These are phyloP conservation scores for Chaetophractus vellerosus DNA, from an alignment of 2,797 vertebrate species.

Conservation along the genomic window DNA sequence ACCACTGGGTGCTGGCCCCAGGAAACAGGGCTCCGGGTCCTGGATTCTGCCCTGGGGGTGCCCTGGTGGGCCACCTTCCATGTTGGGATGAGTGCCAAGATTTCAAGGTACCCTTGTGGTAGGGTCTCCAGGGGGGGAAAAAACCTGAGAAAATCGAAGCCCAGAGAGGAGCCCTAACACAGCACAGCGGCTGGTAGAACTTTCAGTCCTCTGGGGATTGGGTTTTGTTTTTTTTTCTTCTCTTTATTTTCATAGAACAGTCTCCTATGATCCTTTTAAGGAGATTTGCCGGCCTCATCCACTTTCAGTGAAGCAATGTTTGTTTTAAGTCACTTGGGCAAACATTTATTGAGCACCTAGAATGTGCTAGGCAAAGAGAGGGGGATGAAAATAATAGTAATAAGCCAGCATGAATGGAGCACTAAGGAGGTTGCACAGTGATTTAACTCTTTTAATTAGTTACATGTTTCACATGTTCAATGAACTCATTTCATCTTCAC, in stretches of 20 bases:
- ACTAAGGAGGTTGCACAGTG: not conserved
- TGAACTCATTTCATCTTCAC: not conserved
- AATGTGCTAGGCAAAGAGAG: not conserved
- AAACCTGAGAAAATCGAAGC: not conserved
- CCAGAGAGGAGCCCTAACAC: not conserved
- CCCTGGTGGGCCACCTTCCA: not conserved
- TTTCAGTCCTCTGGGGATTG: not conserved
- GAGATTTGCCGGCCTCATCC: not conserved
- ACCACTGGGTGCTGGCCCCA: not conserved
- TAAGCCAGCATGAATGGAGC: too few species aligned
- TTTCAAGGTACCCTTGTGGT: not conserved
- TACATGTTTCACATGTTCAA: too few species aligned
- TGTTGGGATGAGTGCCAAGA: fast-evolving
- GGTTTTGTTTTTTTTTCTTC: not conserved
- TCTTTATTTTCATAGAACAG: not conserved
- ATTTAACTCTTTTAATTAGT: too few species aligned
- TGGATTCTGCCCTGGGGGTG: not conserved
- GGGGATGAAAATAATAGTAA: too few species aligned
- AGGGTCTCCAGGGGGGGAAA: not conserved
- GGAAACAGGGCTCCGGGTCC: not conserved
- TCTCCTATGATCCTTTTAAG: not conserved
- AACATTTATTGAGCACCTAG: not conserved
- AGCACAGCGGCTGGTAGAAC: not conserved
- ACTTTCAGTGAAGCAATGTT: not conserved
- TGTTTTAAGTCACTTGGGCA: not conserved